Base-by-base conservation (phyloP, 2,888 invertebrate species). In the Cataglyphis altisquamis region DNA sequence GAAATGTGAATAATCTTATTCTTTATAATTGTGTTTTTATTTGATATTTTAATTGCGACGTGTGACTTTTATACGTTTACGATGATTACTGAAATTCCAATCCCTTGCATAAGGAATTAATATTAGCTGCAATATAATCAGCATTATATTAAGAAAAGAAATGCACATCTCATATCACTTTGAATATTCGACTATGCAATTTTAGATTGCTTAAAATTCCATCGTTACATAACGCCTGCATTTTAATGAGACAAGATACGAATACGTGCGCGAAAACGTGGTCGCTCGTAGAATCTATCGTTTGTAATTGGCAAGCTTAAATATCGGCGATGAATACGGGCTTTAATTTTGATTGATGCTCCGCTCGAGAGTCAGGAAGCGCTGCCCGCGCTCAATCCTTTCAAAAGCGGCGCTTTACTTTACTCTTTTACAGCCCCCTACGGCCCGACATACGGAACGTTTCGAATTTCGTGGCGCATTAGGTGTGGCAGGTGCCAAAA, bases 291-390 rank as follows among this genome's bases (percentile, higher is more conserved):
- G 73, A 77, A 21, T n/a, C 68, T 60, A 36, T 67, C 89, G 75
- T 83, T 84, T 82, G 86, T 90, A 18, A 66, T 84, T 74, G 48
- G 57, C 57, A 63, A 68, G 32, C 57, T 84, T 80, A 70, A 84
- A 80, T 64, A 77, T 77, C 83, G 77, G 29, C 87, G 74, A 82
- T 88, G 85, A 89, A 90, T 90, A 75, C 85, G 63, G 64, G 55
- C 57, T 84, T 90, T 86, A 86, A 89, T 90, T 89, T 89, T 88
- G 89, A 89, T 89, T 72, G 90, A 89, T 90, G 90, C 74, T 86
- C 74, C 66, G 72, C 64, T 66, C 63, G 73, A 78, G 78, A 72
- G 81, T 82, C 83, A 83, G 86, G 73, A 77, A 60, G 52, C 77
- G 60, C 21, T 25, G 39, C 25, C 74, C 66, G 57, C 52, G 48